Evolutionary conservation across 2,113 vertebrate species (phyloP).

Genomic region (Rousettus leschenaultii): DNA sequence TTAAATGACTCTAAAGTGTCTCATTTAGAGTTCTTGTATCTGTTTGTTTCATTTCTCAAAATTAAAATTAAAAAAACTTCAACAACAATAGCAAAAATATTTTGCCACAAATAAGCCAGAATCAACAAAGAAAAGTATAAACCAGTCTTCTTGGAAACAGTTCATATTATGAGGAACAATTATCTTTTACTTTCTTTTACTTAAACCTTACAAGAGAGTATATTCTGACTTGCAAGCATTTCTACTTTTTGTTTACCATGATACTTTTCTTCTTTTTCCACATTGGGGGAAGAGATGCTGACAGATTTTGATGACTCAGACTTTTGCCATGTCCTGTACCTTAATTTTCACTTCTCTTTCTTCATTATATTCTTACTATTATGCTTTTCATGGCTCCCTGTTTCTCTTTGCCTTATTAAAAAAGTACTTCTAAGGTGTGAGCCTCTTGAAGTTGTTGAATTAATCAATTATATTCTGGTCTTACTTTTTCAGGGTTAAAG

Average conservation of each 20-base stretch:
- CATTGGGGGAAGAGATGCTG: not conserved
- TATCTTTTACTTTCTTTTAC: not conserved
- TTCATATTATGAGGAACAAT: not conserved
- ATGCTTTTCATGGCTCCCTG: not conserved
- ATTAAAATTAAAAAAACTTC: not conserved
- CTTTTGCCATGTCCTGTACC: not conserved
- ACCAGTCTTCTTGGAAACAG: not conserved
- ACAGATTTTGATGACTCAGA: not conserved
- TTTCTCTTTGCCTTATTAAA: not conserved
- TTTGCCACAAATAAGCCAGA: constrained; percentile 7
- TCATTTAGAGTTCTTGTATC: not conserved
- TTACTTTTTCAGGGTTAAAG: constrained; percentile 30
- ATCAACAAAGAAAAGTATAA: not conserved
- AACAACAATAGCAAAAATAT: not conserved
- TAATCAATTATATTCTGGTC: not conserved
- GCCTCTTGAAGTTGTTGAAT: not conserved
- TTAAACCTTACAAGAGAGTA: not conserved
- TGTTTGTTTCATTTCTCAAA: not conserved
- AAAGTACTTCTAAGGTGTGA: not conserved
- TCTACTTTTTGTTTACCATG: not conserved
- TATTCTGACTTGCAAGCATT: not conserved
- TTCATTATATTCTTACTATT: not conserved
- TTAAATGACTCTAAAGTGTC: not conserved
- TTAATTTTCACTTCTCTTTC: not conserved
- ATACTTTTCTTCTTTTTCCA: not conserved